These are phyloP conservation scores for Brachyalestes nurse DNA, from an alignment of 2,797 vertebrate genomes.

Conservation along the genomic window DNA sequence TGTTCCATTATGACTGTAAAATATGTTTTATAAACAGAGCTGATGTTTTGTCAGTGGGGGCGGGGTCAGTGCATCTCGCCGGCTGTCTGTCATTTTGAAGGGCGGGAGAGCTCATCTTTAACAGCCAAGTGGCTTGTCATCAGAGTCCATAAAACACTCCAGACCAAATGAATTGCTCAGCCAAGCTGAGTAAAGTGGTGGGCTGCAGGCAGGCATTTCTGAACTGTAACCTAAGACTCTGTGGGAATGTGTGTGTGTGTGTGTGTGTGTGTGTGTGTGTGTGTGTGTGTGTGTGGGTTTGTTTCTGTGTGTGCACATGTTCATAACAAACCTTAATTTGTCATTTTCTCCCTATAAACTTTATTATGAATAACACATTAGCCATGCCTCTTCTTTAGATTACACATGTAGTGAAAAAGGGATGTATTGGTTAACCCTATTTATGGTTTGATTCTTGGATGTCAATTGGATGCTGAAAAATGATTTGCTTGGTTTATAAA, in stretches of 20 bases:
- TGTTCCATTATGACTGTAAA: constrained; percentile 53
- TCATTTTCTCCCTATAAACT: no score
- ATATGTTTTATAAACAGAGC: constrained; percentile 55
- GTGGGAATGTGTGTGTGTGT: background rate
- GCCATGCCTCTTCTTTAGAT: no score
- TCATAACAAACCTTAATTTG: background rate
- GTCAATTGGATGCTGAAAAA: no score
- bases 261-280: constrained; percentile 1
- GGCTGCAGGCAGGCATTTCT: background rate
- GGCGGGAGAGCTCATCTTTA: constrained; percentile 51
- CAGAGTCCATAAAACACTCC: constrained; percentile 55
- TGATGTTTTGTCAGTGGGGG: constrained; percentile 33
- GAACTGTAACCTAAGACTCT: constrained; percentile 5
- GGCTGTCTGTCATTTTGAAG: constrained; percentile 53
- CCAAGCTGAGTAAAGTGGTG: constrained; percentile 35
- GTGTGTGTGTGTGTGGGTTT: background rate
- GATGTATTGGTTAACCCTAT: no score
- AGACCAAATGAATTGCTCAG: constrained; percentile 53
- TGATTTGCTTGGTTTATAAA: no score
- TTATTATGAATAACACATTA: no score
- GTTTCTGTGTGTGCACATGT: constrained; percentile 1
- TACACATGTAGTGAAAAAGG: no score
- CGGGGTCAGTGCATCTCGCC: constrained; percentile 18
- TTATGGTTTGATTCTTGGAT: no score
- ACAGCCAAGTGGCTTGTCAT: constrained; percentile 58